These are phyloP conservation scores for Acanthaster planci DNA, from an alignment of 35 echinoderm and acorn worm species.

Conservation along the genomic window DNA sequence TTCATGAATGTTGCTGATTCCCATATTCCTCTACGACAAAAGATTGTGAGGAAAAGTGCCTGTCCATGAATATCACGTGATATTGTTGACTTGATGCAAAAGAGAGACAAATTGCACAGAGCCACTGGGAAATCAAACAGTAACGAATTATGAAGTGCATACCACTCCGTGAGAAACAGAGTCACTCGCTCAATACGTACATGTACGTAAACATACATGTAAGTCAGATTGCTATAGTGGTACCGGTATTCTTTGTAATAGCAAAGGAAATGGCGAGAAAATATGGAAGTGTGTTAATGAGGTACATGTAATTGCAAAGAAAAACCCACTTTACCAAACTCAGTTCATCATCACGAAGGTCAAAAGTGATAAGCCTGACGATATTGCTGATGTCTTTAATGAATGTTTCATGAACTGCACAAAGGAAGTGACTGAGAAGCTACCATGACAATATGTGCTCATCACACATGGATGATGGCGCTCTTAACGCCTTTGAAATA, in stretches of 20 bases:
- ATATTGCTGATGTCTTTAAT: conserved; percentile 10
- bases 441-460: background rate
- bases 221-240: background rate
- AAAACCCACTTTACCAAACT: background rate
- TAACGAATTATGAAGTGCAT: background rate
- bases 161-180: background rate
- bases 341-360: background rate
- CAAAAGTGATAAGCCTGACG: background rate
- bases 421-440: background rate
- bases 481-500: background rate
- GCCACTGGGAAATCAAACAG: background rate
- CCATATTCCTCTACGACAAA: too few relatives aligned
- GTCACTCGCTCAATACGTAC: background rate
- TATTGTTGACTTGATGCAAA: background rate
- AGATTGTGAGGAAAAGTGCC: too few relatives aligned
- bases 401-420: background rate
- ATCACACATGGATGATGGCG: background rate
- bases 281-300: background rate
- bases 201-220: background rate
- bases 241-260: background rate
- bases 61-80: background rate
- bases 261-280: background rate
- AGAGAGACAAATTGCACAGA: background rate
- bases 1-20: too few relatives aligned
- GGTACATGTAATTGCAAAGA: background rate